A percentile compares a stretch with the other conserved stretches of the same genome.
These are phyloP conservation scores for Pagetopsis macropterus DNA, from an alignment of 2,797 vertebrate species.

Conservation along the genomic window DNA sequence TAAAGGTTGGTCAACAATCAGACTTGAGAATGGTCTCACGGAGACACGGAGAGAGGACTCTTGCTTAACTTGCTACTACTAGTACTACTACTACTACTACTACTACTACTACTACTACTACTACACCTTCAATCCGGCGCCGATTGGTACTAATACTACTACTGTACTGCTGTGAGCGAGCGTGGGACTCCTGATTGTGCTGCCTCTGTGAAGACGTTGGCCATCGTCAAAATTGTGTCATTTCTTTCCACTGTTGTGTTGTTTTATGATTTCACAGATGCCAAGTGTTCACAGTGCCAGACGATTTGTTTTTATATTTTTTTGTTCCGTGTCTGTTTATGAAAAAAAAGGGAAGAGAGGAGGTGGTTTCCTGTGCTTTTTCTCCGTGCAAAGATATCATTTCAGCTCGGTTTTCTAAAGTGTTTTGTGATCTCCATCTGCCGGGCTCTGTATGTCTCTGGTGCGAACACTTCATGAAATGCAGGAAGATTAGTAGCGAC, in stretches of 20 bases:
- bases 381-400: constrained; percentile 47
- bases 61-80: constrained; percentile 60
- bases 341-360: constrained; percentile 38
- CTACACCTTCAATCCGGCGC: constrained; percentile 51
- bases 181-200: constrained; percentile 52
- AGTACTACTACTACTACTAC: constrained; percentile 55
- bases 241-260: constrained; percentile 54
- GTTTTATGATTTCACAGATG: constrained; percentile 66
- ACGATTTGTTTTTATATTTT: constrained; percentile 54
- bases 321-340: constrained; percentile 56
- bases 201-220: constrained; percentile 62
- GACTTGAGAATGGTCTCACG: constrained; percentile 65
- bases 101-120: constrained; percentile 58
- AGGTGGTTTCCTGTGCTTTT: constrained; percentile 26
- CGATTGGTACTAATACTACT: constrained; percentile 66
- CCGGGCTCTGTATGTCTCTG: constrained; percentile 19
- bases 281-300: constrained; percentile 76
- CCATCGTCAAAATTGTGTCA: constrained; percentile 48
- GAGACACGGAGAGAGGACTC: constrained; percentile 56
- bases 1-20: constrained; percentile 83
- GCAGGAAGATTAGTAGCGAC: constrained; percentile 20
- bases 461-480: constrained; percentile 29
- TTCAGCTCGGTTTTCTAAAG: constrained; percentile 30
- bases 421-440: constrained; percentile 43
- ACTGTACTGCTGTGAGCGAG: constrained; percentile 66